phyloP scores from a whole-genome alignment of 1,140 invertebrate species.

The Eupristina koningsbergeri region DNA sequence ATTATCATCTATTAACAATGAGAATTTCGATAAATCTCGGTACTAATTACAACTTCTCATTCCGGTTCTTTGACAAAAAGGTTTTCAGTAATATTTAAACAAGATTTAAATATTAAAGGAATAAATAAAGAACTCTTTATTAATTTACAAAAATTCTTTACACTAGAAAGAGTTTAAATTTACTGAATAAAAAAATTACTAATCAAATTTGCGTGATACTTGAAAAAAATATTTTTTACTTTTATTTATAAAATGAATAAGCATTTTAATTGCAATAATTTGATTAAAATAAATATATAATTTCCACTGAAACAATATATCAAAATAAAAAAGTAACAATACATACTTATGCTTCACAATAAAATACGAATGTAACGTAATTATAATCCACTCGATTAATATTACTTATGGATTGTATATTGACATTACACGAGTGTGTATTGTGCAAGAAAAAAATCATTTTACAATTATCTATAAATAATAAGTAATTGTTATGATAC shows the following conservation, averaged over 20 bases:
- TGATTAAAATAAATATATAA: background rate
- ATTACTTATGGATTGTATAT: no score
- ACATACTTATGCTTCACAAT: no score
- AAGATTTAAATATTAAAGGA: constrained; percentile 1
- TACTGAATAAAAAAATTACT: background rate
- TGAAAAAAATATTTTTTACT: background rate
- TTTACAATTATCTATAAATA: no score
- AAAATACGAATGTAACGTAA: no score
- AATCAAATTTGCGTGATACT: background rate
- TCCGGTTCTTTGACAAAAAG: constrained; percentile 23
- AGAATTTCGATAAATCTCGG: constrained; percentile 50
- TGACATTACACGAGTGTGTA: no score
- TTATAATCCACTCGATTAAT: no score
- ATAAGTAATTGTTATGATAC: no score
- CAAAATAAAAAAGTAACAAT: no score
- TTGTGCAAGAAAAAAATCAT: no score
- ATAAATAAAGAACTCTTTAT: constrained; percentile 27
- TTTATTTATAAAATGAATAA: background rate
- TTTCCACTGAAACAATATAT: no score
- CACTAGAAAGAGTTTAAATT: background rate
- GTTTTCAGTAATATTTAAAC: constrained; percentile 6
- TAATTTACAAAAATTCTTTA: background rate
- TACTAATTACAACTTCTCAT: constrained; percentile 1
- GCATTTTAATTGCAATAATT: background rate
- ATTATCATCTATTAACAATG: constrained; percentile 44